Base-by-base conservation (phyloP, 2,113 vertebrate genomes). In the Labrus mixtus region DNA sequence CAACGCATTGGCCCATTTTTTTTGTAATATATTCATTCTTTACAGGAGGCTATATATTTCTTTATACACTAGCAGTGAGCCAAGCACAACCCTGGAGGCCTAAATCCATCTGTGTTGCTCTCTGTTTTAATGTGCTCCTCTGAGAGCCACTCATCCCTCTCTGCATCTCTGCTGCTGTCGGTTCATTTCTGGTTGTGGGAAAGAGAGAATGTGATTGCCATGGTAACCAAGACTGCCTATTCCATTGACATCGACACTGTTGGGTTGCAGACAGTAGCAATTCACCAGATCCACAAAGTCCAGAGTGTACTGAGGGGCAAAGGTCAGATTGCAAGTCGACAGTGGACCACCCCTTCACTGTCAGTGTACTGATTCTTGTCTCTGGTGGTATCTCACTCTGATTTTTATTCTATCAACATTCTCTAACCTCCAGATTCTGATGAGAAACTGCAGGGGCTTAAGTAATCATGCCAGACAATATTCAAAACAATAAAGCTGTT, bases 61-160 rank as follows among this genome's bases (percentile, higher is more conserved):
- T 88, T 88, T 73, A 84, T 79, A 81, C 63, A 82, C 70, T 51
- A 57, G 60, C 76, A 71, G 58, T 71, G 54, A 90, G 82, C 82
- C 71, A 68, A 79, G 73, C 85, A 83, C 65, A 67, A 75, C 86
- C 84, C 90, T n/a, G 57, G 74, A 84, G 88, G 81, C 75, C 74
- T 63, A 60, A 78, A 90, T 88, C 88, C 86, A 82, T 88, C 83
- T 84, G 17, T 85, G 76, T 76, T 85, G 75, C 83, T 88, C 70
- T 82, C 63, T 41, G 71, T 83, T 90, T 90, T 90, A 89, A 92
- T 91, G 79, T 64, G 85, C 79, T 91, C 90, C 87, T 86, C 78
- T 23, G 90, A 89, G 86, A 90, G 84, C 75, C 72, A 66, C 76
- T 90, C 81, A 87, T 87, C 41, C 66, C 57, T 64, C 66, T 51